Percentiles rank a stretch among this genome's conserved stretches.
These are phyloP conservation scores for Lordiphosa fenestrarum DNA, from an alignment of 2,888 invertebrate species.

Conservation along the genomic window DNA sequence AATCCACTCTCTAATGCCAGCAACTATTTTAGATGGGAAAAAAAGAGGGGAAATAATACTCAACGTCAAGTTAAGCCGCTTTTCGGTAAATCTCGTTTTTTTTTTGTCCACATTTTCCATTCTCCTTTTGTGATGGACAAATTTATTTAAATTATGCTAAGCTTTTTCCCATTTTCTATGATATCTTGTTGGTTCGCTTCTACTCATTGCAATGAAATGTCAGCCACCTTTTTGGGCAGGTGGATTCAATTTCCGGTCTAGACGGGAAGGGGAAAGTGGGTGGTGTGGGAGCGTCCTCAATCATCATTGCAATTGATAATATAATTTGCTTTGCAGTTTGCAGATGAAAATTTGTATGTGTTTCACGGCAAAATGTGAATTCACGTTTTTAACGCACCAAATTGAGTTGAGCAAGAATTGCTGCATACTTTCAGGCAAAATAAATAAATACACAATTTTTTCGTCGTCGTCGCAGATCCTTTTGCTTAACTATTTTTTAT, in stretches of 20 bases:
- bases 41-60: constrained; percentile 1
- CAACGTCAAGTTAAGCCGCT: constrained; percentile 25
- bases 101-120: background rate
- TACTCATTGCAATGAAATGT: background rate
- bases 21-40: constrained; percentile 37
- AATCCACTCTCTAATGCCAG: constrained; percentile 16
- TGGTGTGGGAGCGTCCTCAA: background rate
- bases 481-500: constrained; percentile 29
- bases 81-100: constrained; percentile 15
- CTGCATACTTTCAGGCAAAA: too few relatives aligned
- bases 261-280: constrained; percentile 4
- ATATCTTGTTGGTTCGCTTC: background rate
- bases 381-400: too few relatives aligned
- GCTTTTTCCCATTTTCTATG: constrained; percentile 22
- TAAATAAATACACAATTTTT: too few relatives aligned
- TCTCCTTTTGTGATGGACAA: constrained; percentile 11
- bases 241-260: constrained; percentile 34
- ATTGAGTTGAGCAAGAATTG: too few relatives aligned
- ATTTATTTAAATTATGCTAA: constrained; percentile 53
- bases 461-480: too few relatives aligned
- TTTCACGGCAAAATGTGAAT: too few relatives aligned
- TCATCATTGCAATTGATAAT: background rate
- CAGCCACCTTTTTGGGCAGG: constrained; percentile 1
- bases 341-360: too few relatives aligned
- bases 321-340: constrained; percentile 20